Evolutionary conservation across 2,888 invertebrate genomes (phyloP).

Genomic region (Morinoia aosen): DNA sequence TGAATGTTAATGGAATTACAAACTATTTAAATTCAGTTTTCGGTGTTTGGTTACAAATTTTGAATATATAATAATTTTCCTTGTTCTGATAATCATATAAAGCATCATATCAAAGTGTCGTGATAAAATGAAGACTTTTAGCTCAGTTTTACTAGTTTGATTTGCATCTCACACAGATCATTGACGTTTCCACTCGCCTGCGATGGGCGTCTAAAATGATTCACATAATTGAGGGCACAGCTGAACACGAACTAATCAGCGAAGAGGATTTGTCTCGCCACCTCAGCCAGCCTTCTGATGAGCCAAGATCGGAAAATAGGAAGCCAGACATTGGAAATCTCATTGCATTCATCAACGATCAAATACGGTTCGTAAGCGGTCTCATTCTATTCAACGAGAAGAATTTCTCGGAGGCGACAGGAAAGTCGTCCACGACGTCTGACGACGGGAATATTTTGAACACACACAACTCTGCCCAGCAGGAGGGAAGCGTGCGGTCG

Average conservation of each 20-base stretch:
- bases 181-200: conserved; percentile 62
- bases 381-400: neutral
- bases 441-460: neutral
- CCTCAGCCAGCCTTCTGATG: neutral
- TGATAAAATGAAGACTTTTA: neutral
- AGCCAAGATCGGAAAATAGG: neutral
- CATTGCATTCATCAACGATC: neutral
- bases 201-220: conserved; percentile 57
- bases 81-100: neutral
- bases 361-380: neutral
- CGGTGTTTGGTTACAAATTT: neutral
- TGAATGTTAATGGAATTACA: too few species aligned
- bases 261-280: neutral
- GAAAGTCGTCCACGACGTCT: neutral
- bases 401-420: neutral
- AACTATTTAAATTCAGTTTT: neutral
- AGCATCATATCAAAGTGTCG: neutral
- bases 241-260: neutral
- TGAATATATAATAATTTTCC: neutral
- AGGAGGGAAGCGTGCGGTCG: neutral
- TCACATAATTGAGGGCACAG: conserved; percentile 48
- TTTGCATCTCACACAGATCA: conserved; percentile 43
- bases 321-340: neutral
- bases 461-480: neutral
- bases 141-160: neutral